Percentiles rank a stretch among this genome's conserved stretches.
phyloP scores from a whole-genome alignment of 1,140 invertebrate genomes.

The Drosophila fuyamai region DNA sequence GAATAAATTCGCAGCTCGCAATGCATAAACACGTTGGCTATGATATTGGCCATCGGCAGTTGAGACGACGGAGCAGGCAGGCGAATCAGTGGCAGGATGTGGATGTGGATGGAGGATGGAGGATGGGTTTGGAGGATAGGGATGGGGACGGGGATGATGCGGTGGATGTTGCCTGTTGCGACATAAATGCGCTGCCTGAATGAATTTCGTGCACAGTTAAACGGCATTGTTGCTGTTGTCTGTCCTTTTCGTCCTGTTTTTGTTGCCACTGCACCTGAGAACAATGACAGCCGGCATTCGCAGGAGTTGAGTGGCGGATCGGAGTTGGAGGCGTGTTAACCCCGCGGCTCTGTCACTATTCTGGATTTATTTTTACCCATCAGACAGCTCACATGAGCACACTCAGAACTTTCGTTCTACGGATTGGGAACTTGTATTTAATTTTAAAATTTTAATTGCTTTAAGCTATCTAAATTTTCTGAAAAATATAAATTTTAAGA shows the following conservation, averaged over 20 bases:
- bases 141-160: slow-evolving; percentile 31
- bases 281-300: slow-evolving; percentile 70
- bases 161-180: slow-evolving; percentile 70
- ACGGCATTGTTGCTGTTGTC: slow-evolving; percentile 51
- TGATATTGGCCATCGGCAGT: slow-evolving; percentile 55
- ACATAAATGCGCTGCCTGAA: slow-evolving; percentile 70
- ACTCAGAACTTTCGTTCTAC: neutral
- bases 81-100: neutral
- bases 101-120: neutral
- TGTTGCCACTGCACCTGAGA: slow-evolving; percentile 66
- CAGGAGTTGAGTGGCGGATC: slow-evolving; percentile 17
- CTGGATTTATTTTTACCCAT: slow-evolving; percentile 31
- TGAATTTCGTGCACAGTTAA: slow-evolving; percentile 75
- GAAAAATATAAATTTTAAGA: too few relatives aligned
- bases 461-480: too few relatives aligned
- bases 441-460: too few relatives aligned
- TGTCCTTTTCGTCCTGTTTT: slow-evolving; percentile 1
- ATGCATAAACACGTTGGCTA: slow-evolving; percentile 47
- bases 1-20: slow-evolving; percentile 42
- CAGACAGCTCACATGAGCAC: slow-evolving; percentile 1
- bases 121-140: slow-evolving; percentile 3
- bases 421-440: too few relatives aligned
- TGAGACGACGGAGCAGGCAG: slow-evolving; percentile 8
- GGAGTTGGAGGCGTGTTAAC: slow-evolving; percentile 16
- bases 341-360: slow-evolving; percentile 36